Percentiles rank a stretch among this genome's conserved stretches.
Conservation (phyloP, 2,797 vertebrate species). For the Myotis myotis region DNA sequence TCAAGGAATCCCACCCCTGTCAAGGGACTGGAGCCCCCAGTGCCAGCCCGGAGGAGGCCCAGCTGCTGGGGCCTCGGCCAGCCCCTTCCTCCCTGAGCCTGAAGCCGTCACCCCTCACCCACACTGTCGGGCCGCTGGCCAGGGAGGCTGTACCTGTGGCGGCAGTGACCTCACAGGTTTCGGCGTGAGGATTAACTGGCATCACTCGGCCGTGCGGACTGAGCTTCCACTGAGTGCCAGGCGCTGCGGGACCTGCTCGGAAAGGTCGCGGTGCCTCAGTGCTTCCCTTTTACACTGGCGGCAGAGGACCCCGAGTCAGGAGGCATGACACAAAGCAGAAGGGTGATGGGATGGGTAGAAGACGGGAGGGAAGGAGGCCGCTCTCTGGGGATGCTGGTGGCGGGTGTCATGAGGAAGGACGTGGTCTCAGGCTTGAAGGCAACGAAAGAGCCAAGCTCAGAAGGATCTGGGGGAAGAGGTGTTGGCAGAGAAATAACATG, state of each 20-base stretch:
- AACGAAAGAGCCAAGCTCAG: background rate
- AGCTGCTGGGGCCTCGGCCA: background rate
- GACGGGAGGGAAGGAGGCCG: background rate
- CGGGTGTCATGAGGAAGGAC: background rate
- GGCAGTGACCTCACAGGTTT: background rate
- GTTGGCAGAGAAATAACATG: accelerated
- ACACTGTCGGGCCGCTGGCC: accelerated
- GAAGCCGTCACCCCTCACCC: too few species aligned
- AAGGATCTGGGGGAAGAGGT: background rate
- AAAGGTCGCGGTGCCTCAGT: accelerated
- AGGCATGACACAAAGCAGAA: background rate
- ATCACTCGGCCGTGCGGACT: accelerated
- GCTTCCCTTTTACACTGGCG: too few species aligned
- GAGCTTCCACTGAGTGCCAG: accelerated
- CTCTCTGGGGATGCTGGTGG: background rate
- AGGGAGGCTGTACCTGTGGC: accelerated
- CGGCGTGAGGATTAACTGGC: accelerated
- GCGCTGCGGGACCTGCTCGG: background rate
- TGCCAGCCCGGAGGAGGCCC: background rate
- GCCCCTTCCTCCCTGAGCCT: background rate
- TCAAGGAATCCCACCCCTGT: background rate
- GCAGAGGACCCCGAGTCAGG: background rate
- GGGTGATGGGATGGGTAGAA: background rate
- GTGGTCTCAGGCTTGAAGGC: background rate
- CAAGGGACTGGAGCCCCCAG: background rate